Evolutionary conservation across 2,113 vertebrate species (phyloP).

Genomic region (Cariama cristata): DNA sequence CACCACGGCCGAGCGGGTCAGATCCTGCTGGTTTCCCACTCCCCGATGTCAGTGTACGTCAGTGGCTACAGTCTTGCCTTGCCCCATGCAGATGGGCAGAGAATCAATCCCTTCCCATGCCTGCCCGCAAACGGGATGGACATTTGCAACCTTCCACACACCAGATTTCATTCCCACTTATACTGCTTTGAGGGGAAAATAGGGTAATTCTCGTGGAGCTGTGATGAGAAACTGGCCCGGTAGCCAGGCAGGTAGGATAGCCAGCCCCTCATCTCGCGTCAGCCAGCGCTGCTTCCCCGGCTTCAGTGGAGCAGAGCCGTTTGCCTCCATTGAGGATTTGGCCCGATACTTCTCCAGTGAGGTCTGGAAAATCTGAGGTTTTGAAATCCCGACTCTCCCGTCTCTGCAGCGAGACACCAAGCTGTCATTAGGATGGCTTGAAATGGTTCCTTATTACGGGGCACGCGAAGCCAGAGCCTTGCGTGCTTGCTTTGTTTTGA

Average conservation of each 20-base stretch:
- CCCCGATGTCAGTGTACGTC: background rate
- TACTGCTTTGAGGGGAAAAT: background rate
- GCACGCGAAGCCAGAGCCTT: conserved; percentile 14
- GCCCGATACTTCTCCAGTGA: background rate
- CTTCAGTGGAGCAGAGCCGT: background rate
- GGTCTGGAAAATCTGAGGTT: conserved; percentile 51
- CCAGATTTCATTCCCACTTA: background rate
- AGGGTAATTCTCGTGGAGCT: background rate
- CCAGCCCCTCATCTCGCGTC: background rate
- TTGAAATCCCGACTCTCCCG: conserved; percentile 19
- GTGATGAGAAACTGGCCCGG: background rate
- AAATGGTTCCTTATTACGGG: conserved; percentile 51
- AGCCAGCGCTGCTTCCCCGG: background rate
- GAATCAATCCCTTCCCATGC: background rate
- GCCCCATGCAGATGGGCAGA: background rate
- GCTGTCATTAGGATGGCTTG: conserved; percentile 48
- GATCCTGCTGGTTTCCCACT: background rate
- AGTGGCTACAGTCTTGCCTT: background rate
- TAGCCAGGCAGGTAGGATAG: background rate
- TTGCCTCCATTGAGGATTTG: background rate
- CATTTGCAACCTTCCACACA: background rate
- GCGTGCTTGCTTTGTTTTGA: background rate
- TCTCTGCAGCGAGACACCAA: background rate
- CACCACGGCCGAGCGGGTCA: rapidly evolving
- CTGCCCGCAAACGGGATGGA: background rate